Base-by-base conservation (phyloP, 1,140 invertebrate genomes). In the Contarinia nasturtii region DNA sequence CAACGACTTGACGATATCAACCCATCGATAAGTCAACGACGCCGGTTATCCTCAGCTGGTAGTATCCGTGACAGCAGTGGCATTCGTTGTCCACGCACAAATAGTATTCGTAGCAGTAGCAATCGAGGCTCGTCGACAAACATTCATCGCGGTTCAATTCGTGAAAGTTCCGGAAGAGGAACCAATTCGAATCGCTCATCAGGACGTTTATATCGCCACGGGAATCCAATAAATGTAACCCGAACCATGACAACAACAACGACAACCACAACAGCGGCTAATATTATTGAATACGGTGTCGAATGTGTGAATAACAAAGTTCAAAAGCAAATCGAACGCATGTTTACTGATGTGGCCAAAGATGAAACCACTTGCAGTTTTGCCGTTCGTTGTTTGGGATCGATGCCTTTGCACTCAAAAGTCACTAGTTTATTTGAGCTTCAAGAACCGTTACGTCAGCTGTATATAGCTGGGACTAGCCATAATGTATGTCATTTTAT, bases 291-390 rank as follows among this genome's bases (percentile, higher is more conserved):
- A 50, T 57, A 58, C 45, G 59, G 63, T 50, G 59, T 58, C 42
- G 52, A 59, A 48, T 53, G 55, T 43, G 71, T 73, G 18, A 76
- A 79, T 54, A 84, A 84, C 54, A 80, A 76, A 15, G 83, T 87
- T 4, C 84, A 89, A 59, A 82, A 80, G 10, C 74, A 80, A 49
- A 88, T 89, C 55, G 83, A 87, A 58, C 77, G 80, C 53, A 83
- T 89, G 73, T 87, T 89, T 57, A 77, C 77, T 18, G 84, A 86
- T 49, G 79, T 84, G 54, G 77, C 81, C 11, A 76, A 78, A 54
- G 79, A 76, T 58, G 65, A 70, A 1, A 75, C 77, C 48, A 55
- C 67, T 20, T 61, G 58, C 20, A 62, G 59, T 48, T 82, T 81
- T 51, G 68, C 76, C 52, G 84, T 90, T 14, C 80, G 83, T 53